A percentile compares a stretch with the other conserved stretches of the same genome.
Evolutionary conservation across 2,888 invertebrate species (phyloP).

Genomic region (Thelaira solivaga): DNA sequence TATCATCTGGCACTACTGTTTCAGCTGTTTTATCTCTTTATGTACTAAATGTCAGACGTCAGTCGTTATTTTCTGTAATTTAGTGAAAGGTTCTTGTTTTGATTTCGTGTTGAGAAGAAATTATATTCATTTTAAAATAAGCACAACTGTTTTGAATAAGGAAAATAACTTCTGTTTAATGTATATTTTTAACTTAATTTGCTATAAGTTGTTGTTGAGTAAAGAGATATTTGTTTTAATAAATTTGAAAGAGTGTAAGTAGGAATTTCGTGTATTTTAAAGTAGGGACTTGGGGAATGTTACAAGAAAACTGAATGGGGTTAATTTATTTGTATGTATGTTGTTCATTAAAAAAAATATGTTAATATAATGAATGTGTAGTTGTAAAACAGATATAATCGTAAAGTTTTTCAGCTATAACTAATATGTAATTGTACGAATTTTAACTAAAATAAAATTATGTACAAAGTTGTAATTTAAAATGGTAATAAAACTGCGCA

Average conservation of each 20-base stretch:
- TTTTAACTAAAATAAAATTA: not conserved
- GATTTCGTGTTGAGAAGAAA: constrained; percentile 17
- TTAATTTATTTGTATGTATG: constrained; percentile 5
- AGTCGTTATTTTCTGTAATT: constrained; percentile 11
- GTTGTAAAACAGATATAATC: not conserved
- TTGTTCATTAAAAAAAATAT: constrained; percentile 5
- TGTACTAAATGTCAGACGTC: constrained; percentile 38
- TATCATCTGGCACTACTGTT: constrained; percentile 4
- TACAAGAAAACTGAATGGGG: constrained; percentile 14
- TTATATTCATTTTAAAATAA: not conserved
- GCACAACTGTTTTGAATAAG: not conserved
- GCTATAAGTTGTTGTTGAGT: not conserved
- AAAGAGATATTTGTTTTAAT: not conserved
- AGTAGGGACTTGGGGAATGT: not conserved
- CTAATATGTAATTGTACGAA: not conserved
- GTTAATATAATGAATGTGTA: not conserved
- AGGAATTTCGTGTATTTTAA: not conserved
- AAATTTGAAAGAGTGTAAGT: constrained; percentile 17
- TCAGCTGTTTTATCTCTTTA: constrained; percentile 42
- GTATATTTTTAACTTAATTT: not conserved
- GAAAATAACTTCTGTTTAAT: not conserved
- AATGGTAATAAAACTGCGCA: constrained; percentile 43
- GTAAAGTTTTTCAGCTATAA: not conserved
- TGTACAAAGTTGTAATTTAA: constrained; percentile 21
- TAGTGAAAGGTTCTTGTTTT: constrained; percentile 43